Evolutionary conservation across 2,113 vertebrate species (phyloP).

Genomic region (Cinclus mexicanus): DNA sequence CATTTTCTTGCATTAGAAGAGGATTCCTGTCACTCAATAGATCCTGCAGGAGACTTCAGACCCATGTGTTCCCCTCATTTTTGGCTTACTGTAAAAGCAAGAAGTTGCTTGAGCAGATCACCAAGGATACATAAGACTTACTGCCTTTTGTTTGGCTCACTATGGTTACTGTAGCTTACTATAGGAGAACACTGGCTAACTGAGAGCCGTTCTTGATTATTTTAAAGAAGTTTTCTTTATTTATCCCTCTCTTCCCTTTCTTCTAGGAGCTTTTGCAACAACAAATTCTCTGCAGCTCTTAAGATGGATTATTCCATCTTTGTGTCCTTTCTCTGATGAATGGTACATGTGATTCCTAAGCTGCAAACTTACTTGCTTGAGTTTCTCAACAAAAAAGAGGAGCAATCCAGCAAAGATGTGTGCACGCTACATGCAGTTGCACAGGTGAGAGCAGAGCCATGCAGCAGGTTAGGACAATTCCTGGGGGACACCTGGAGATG

Average conservation of each 20-base stretch:
- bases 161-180: conserved; percentile 59
- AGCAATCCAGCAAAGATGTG: neutral
- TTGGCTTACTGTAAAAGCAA: conserved; percentile 64
- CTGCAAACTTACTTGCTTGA: neutral
- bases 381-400: neutral
- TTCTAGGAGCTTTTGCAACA: conserved; percentile 19
- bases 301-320: conserved; percentile 23
- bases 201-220: conserved; percentile 30
- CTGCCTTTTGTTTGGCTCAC: conserved; percentile 45
- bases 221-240: conserved; percentile 37
- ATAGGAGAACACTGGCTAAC: conserved; percentile 2
- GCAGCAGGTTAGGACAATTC: neutral
- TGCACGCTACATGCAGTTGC: neutral
- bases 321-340: neutral
- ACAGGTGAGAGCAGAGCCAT: neutral
- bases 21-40: conserved; percentile 22
- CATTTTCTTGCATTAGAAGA: neutral
- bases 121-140: conserved; percentile 64
- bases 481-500: neutral
- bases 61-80: neutral
- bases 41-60: conserved; percentile 24
- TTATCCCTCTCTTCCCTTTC: conserved; percentile 23
- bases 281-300: conserved; percentile 37
- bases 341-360: neutral
- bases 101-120: conserved; percentile 55